Base-by-base conservation (phyloP, 2,797 vertebrate species). In the Sparidentex hasta region DNA sequence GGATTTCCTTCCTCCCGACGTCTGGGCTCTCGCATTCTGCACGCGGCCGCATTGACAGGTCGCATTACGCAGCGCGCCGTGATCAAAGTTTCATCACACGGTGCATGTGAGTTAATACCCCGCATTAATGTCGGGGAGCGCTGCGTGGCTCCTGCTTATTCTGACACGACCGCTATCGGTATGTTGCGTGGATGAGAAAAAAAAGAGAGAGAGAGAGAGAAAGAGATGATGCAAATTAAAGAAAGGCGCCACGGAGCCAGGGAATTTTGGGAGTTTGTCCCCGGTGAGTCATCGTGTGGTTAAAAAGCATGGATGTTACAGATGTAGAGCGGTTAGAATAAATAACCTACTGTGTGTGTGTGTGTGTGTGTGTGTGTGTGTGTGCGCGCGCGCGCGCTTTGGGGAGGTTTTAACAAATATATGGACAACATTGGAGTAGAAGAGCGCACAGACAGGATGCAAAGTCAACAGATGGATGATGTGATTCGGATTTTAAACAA, bases 51-150 rank as follows among this genome's bases (percentile, higher is more conserved):
- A 59, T 23, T 80, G 78, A 55, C 74, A 55, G 23, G 43, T 52
- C 51, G 20, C 67, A 59, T 71, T 68, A 27, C 4, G n/a, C 68
- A 44, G 67, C 74, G 61, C 64, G 68, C 55, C 11, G 17, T 41
- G 56, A 84, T 85, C 66, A 87, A 91, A 91, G 75, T 90, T 88
- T 78, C 9, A 81, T 67, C 17, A 33, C 6, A 18, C 5, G 14
- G 68, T 20, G 72, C 29, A 12, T 44, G 41, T 3, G 46, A 68
- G 44, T 81, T 71, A 20, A 72, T n/a, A 63, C 5, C 3, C 27
- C 17, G 67, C 20, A 48, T 69, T 63, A 41, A 75, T 41, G 74
- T 33, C 65, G 52, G 57, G 72, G 8, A 33, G 76, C 58, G 47
- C 63, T 33, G 57, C 13, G 1, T 11, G 14, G 21, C 7, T 68